Evolutionary conservation across 2,113 vertebrate genomes (phyloP).

Genomic region (Engystomops pustulosus): DNA sequence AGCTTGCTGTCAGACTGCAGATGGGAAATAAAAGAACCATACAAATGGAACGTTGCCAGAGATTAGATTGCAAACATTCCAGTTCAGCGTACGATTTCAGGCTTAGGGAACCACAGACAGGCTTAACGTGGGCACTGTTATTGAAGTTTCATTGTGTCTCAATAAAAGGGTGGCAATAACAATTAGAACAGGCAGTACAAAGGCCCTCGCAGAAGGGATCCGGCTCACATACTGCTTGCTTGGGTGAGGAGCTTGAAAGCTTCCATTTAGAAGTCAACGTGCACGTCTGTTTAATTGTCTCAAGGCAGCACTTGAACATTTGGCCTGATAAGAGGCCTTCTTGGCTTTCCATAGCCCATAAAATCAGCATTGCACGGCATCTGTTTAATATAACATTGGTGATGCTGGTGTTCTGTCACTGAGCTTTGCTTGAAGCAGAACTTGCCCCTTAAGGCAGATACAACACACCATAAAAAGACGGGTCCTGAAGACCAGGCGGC

Average conservation of each 20-base stretch:
- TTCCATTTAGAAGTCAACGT: constrained; percentile 72
- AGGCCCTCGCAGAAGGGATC: constrained; percentile 66
- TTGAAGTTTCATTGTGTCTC: constrained; percentile 61
- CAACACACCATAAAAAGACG: constrained; percentile 72
- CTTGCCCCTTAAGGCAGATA: constrained; percentile 72
- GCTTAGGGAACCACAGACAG: constrained; percentile 6
- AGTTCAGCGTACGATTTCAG: constrained; percentile 16
- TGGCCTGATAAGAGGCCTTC: constrained; percentile 69
- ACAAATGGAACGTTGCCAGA: constrained; percentile 42
- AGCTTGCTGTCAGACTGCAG: constrained; percentile 39
- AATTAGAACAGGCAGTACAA: constrained; percentile 61
- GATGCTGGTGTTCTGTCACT: constrained; percentile 65
- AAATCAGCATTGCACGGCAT: constrained; percentile 73
- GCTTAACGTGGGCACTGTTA: background rate
- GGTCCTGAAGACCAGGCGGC: constrained; percentile 62
- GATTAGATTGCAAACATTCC: constrained; percentile 35
- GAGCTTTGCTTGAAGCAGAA: constrained; percentile 63
- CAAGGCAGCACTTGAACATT: constrained; percentile 69
- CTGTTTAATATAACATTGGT: constrained; percentile 72
- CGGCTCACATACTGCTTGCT: constrained; percentile 64
- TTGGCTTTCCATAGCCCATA: constrained; percentile 69
- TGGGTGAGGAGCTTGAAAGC: constrained; percentile 68
- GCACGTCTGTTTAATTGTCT: constrained; percentile 69
- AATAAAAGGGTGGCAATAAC: constrained; percentile 61
- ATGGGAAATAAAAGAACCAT: constrained; percentile 54